Evolutionary conservation across 2,113 vertebrate genomes (phyloP).

Genomic region (Malurus melanocephalus): DNA sequence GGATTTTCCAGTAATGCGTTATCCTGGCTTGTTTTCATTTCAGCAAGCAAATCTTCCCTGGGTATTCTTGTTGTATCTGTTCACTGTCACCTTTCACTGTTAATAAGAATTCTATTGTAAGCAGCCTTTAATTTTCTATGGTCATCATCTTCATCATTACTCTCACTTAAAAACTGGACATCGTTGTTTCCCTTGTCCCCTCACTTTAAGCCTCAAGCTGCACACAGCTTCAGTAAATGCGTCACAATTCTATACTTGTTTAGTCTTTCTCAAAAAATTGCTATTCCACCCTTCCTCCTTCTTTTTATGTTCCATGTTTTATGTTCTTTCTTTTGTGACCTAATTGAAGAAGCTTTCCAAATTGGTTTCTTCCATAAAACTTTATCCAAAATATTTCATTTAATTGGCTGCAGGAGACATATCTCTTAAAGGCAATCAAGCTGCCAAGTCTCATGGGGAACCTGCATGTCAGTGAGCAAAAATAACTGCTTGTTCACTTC

Average conservation of each 20-base stretch:
- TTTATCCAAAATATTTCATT: not conserved
- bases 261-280: not conserved
- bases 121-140: not conserved
- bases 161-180: not conserved
- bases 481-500: not conserved
- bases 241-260: not conserved
- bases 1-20: not conserved
- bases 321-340: not conserved
- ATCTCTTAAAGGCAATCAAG: not conserved
- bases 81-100: not conserved
- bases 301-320: not conserved
- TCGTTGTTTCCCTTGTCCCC: not conserved
- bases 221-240: not conserved
- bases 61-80: not conserved
- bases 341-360: not conserved
- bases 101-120: not conserved
- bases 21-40: not conserved
- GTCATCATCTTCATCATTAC: not conserved
- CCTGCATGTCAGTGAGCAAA: not conserved
- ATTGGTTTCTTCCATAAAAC: not conserved
- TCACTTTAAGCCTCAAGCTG: not conserved
- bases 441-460: not conserved
- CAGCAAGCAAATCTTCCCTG: not conserved
- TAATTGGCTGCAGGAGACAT: not conserved
- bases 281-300: not conserved